Percentiles rank a stretch among this genome's conserved stretches.
These are phyloP conservation scores for Pteropus rufus DNA, from an alignment of 2,797 vertebrate species.

Conservation along the genomic window DNA sequence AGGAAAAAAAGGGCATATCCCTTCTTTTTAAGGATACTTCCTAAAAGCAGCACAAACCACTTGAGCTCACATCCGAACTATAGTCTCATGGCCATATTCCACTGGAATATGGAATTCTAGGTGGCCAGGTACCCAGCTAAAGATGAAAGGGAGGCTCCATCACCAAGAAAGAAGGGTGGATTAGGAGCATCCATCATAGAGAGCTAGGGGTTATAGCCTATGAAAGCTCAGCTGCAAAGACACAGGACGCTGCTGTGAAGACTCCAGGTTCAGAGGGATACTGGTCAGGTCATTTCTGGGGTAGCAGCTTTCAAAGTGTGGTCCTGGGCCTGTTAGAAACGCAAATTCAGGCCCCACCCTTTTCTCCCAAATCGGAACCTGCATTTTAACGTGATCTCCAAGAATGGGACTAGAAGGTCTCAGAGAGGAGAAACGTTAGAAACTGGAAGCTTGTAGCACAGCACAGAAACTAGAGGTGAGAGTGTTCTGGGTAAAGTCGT, in stretches of 20 bases:
- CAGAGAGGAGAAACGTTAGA: not conserved
- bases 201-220: not conserved
- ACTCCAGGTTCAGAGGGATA: not conserved
- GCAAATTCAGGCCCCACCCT: not conserved
- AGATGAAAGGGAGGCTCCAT: not conserved
- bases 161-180: not conserved
- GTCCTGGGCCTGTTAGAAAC: not conserved
- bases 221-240: not conserved
- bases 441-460: not conserved
- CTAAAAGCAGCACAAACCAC: not conserved
- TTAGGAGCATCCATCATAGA: not conserved
- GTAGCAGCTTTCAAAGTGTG: not conserved
- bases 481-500: not conserved
- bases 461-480: not conserved
- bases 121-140: not conserved
- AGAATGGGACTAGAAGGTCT: not conserved
- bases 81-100: not conserved
- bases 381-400: not conserved
- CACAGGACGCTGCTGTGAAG: not conserved
- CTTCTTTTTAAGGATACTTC: not conserved
- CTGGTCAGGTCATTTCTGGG: not conserved
- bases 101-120: not conserved
- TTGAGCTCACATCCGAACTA: not conserved
- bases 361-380: not conserved
- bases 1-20: not conserved